Conservation (phyloP, 35 echinoderm and acorn worm species). For the Eucidaris tribuloides region DNA sequence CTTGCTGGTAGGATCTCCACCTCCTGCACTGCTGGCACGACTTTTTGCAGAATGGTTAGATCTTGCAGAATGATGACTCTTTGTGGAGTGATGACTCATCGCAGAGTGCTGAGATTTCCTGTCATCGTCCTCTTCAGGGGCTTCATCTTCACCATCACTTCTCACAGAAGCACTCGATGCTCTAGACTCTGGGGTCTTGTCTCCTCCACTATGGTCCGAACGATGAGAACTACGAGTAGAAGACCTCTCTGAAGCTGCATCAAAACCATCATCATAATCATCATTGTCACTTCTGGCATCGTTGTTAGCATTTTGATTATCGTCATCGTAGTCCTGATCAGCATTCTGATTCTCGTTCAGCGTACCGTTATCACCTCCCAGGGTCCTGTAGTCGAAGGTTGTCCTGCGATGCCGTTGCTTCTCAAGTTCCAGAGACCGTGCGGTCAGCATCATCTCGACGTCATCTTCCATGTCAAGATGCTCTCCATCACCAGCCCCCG, state of each 20-base stretch:
- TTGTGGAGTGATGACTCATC: neutral
- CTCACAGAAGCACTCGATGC: conserved; percentile 9
- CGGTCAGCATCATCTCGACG: conserved; percentile 54
- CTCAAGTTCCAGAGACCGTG: conserved; percentile 50
- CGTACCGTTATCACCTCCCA: neutral
- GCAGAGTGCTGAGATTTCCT: neutral
- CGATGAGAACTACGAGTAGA: conserved; percentile 2
- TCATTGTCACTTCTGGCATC: neutral
- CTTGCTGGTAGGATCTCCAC: neutral
- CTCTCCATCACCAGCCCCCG: neutral
- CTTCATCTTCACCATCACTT: neutral
- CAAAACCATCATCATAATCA: conserved; percentile 30
- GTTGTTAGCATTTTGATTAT: conserved; percentile 8
- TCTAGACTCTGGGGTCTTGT: neutral
- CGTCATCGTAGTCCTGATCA: neutral
- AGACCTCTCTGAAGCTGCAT: neutral
- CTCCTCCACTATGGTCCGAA: neutral
- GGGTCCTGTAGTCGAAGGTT: conserved; percentile 72
- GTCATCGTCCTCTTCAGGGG: neutral
- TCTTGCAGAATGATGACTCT: neutral
- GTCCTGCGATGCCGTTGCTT: conserved; percentile 48
- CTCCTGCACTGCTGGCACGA: neutral
- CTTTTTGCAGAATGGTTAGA: neutral
- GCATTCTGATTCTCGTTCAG: conserved; percentile 79
- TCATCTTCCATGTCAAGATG: conserved; percentile 48